Base-by-base conservation (phyloP, 1,140 invertebrate genomes). In the Sinonovacula constricta region DNA sequence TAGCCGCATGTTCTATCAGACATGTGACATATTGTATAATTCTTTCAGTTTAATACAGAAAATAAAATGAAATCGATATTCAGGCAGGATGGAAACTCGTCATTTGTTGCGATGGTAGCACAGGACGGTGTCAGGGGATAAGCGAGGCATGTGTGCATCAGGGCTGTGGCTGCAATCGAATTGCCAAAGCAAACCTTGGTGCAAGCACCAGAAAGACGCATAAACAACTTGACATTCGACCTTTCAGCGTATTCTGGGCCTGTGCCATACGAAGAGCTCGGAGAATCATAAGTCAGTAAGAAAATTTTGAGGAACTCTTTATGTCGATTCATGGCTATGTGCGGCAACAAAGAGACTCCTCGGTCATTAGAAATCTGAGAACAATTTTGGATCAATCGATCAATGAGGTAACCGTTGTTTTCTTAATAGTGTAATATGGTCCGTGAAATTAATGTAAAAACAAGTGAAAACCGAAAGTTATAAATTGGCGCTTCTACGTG, bases 311-410 rank as follows among this genome's bases (percentile, higher is more conserved):
- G 89, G 49, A 88, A 85, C 34, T 84, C 83, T 51, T 75, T 85
- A 36, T 77, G 87, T 54, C 80, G 89, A 51, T 89, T 84, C 80
- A 83, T 90, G 79, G 76, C 87, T 15, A 71, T 90, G 56, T 80
- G 81, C 10, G 85, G 88, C 31, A 81, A 12, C 87, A 86, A 79
- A 84, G 83, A 67, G 89, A 90, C 59, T 87, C 86, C 7, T 84
- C 85, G 4, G 79, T 87, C 22, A 85, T 89, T 18, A 88, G 85
- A 69, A 74, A 86, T 12, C 77, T 90, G 10, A 80, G 86, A 7
- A 87, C 87, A 4, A 84, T 89, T 12, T 80, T 90, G 53, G 89
- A 90, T 74, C 85, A 88, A 82, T 89, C 89, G 59, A 88, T 89
- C 82, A 88, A 86, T 85, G 30, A n/a, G 15, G n/a, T 56, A 33